Base-by-base conservation (phyloP, 2,888 invertebrate species). In the Dilophus febrilis region DNA sequence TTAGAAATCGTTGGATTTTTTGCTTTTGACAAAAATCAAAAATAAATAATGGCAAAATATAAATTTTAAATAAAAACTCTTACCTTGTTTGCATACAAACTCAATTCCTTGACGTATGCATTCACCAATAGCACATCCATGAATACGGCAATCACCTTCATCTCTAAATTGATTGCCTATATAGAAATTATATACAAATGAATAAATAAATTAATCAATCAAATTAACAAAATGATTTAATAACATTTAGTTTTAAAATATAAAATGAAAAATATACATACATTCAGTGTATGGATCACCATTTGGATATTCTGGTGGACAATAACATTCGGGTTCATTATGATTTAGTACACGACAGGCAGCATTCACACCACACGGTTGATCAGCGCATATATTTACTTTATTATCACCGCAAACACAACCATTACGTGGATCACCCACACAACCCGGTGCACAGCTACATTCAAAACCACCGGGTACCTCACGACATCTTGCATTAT, bases 271-370 rank as follows among this genome's bases (percentile, higher is more conserved):
- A 34, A 34, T 28, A 49, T 72, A n/a, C 81, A 74, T 66, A 88
- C 88, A 88, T 72, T 82, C 79, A 51, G 78, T 74, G 54, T 79
- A 76, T 17, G 88, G 84, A 68, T 90, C 82, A 41, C 88, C 90
- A 44, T 75, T 71, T 36, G 88, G 86, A 63, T 72, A 81, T 53
- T 77, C 75, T 28, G 77, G 67, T 37, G 88, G 87, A 55, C 90
- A 91, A 55, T 78, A 83, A 55, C 90, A 91, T 54, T 84, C 76
- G 1, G 82, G 74, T 51, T 74, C 72, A 44, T 68, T 68, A 33
- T 70, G 71, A 45, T 72, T 67, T 36, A 72, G 64, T 32, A 82
- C 74, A 47, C 75, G 72, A 55, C 90, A 91, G 39, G 74, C 73
- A 3, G 90, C 88, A 54, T 86, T 85, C 28, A 71, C 67, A 14